Evolutionary conservation across 1,140 invertebrate species (phyloP).

Genomic region (Drosophila subpulchrella): DNA sequence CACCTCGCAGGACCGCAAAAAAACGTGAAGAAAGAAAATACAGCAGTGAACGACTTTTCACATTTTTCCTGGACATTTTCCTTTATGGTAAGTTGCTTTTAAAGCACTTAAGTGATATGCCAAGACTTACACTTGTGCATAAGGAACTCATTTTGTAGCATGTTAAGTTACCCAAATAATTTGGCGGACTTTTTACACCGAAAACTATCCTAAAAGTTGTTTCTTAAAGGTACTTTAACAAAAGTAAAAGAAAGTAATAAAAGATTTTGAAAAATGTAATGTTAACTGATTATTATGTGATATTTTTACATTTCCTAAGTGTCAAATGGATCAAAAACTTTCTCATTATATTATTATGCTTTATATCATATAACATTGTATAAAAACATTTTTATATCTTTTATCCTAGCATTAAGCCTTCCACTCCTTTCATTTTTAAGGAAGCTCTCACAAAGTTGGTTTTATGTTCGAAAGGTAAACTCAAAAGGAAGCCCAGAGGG

Average conservation of each 20-base stretch:
- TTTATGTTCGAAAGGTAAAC: conserved; percentile 12
- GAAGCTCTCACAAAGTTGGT: conserved; percentile 6
- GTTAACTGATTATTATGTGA: no score
- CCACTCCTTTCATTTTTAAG: neutral
- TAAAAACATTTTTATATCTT: neutral
- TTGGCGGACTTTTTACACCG: neutral
- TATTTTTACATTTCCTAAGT: no score
- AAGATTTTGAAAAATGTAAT: no score
- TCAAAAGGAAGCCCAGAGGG: neutral
- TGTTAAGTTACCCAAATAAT: neutral
- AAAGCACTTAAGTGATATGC: conserved; percentile 2
- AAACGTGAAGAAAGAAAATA: conserved; percentile 5
- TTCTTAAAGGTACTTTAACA: no score
- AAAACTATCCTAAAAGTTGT: no score
- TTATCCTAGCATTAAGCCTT: neutral
- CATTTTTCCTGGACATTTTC: conserved; percentile 13
- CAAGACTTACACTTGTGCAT: neutral
- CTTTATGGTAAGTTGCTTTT: conserved; percentile 12
- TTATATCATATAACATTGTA: neutral
- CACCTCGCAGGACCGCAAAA: conserved; percentile 13
- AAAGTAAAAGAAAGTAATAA: no score
- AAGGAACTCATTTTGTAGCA: no score
- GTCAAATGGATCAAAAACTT: no score
- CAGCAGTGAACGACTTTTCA: conserved; percentile 4
- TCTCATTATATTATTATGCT: no score